Base-by-base conservation (phyloP, 2,888 invertebrate species). In the Periphyllus acericola region DNA sequence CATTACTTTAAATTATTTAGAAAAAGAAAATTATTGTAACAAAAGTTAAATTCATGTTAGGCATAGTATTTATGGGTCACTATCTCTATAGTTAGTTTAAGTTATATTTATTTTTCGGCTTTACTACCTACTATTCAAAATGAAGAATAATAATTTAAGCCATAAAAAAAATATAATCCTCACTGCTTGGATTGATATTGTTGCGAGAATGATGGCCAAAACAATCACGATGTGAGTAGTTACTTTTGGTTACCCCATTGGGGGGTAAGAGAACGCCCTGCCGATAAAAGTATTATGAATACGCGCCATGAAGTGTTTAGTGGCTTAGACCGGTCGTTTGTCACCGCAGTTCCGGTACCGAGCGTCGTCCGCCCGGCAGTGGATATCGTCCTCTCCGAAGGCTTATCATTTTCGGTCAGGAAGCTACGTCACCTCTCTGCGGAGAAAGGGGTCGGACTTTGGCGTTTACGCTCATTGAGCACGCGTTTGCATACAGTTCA, bases 341-440 rank as follows among this genome's bases (percentile, higher is more conserved):
- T 60, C 83, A 36, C 83, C 36, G 21, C 55, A 83, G 83, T 83
- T 83, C 83, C 83, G 83, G 83, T n/a, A 25, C 25, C 29, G 29
- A 29, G 29, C 78, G 78, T 55, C 32, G 78, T 40, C 52, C 46
- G 19, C 8, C 21, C 60, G 25, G 21, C 21, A 25, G 60, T 25
- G 60, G 60, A 40, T 40, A 19, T 32, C 52, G n/a, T 79, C 34
- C 40, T 46, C 19, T 40, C 66, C 81, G 32, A 46, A 71, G 68
- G 46, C 5, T 60, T 36, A 52, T 83, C 46, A 40, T 40, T 68
- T 66, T 82, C 21, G 40, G 40, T 17, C 46, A 68, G 84, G 46
- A 68, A 84, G 66, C 40, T 29, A 52, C 68, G 19, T 4, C 76
- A 21, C 17, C 25, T 66, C 76, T 46, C 17, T 6, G 40, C 17